Evolutionary conservation across 2,797 vertebrate species (phyloP), one percentile per base, ranked within the genome.

Genomic region (Nannoperca obscura): DNA sequence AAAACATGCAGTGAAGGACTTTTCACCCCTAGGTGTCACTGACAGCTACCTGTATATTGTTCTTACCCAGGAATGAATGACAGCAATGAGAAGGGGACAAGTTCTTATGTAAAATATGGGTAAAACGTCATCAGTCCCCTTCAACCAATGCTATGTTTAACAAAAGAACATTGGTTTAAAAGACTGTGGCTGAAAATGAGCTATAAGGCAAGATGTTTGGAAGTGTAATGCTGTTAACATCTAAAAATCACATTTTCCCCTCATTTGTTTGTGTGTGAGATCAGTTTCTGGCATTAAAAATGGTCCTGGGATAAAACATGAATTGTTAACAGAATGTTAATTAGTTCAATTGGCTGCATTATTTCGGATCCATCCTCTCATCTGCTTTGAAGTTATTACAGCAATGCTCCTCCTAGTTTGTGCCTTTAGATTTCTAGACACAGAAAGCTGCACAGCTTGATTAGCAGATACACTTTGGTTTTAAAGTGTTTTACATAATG

Each of bases 1-100:
- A 49, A 20, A 68, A 75, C 44, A 62, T 85, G 81, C 58, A 88
- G 24, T 84, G 54, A 46, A 40, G 54, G 59, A 14, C 44, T 70
- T 84, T 77, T 86, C 55, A 86, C 93, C 92, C 64, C 91, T 94
- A 94, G 93, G 77, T 93, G 93, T 93, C 94, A 93, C 89, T 93
- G 81, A 91, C 53, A 84, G 76, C 88, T 76, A 71, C 77, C 70
- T 75, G 36, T 74, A 69, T 36, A 42, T 73, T 49, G 44, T 50
- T 46, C 38, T 66, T 40, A 67, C 1, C 1, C 27, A 62, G 20
- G 15, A 53, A 57, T 40, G 20, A 8, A 55, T 60, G 20, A 65
- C 40, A 78, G 22, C 14, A 63, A 9, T 36, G 34, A 71, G 4
- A 36, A 46, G 14, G 19, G 61, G 36, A 30, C 14, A 47, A 24